Evolutionary conservation across 2,113 vertebrate species (phyloP).

Genomic region (Charadrius vociferus): DNA sequence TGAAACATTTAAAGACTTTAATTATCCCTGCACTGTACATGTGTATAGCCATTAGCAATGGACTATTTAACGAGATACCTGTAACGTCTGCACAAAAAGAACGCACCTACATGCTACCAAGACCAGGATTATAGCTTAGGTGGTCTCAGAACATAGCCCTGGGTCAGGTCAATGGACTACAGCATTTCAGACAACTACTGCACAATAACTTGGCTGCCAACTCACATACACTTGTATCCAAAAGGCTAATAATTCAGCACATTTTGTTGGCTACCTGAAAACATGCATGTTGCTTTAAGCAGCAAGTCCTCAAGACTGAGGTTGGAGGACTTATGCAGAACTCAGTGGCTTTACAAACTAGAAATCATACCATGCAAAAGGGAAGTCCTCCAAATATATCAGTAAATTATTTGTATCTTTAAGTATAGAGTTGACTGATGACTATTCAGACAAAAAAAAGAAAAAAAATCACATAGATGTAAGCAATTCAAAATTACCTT

Average conservation of each 20-base stretch:
- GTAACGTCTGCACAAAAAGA: background rate
- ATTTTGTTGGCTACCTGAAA: background rate
- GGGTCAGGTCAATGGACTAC: background rate
- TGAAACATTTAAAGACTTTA: background rate
- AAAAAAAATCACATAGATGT: background rate
- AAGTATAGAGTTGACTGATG: background rate
- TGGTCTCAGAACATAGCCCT: background rate
- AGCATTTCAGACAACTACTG: background rate
- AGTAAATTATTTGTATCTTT: background rate
- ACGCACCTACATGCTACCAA: background rate
- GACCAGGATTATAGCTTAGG: background rate
- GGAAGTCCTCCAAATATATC: background rate
- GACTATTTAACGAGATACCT: background rate
- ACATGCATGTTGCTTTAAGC: background rate
- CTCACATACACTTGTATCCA: background rate
- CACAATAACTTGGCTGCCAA: background rate
- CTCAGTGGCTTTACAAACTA: background rate
- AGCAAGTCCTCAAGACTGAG: background rate
- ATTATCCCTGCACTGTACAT: background rate
- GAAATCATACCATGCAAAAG: background rate
- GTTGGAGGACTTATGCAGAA: background rate
- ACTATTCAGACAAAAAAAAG: background rate
- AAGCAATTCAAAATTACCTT: background rate
- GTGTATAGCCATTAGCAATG: background rate
- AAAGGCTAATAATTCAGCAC: background rate